Percentiles rank a stretch among this genome's conserved stretches.
Conservation (phyloP, 2,113 vertebrate species). For the Triplophysa rosa region DNA sequence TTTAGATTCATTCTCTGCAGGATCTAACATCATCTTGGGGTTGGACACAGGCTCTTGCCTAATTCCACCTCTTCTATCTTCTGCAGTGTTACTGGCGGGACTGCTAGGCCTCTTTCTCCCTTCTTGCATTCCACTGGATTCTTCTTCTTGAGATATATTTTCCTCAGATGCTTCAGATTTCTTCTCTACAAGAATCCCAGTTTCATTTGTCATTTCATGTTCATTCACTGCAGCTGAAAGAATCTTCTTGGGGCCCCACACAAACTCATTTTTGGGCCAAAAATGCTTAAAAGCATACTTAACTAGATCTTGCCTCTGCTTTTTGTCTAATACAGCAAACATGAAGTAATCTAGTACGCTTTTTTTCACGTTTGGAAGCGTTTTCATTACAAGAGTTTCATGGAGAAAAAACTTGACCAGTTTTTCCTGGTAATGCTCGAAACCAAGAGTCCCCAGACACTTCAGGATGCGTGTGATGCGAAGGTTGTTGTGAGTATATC, state of each 20-base stretch:
- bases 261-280: constrained; percentile 68
- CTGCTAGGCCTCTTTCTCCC: too few species aligned
- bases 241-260: constrained; percentile 82
- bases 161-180: too few species aligned
- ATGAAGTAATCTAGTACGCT: constrained; percentile 91
- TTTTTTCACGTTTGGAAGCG: constrained; percentile 73
- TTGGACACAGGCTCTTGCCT: too few species aligned
- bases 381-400: constrained; percentile 74
- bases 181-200: too few species aligned
- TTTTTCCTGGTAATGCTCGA: constrained; percentile 79
- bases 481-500: constrained; percentile 86
- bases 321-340: constrained; percentile 79
- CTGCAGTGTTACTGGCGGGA: too few species aligned
- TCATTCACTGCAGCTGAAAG: constrained; percentile 54
- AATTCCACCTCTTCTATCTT: too few species aligned
- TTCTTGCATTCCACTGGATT: too few species aligned
- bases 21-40: background rate
- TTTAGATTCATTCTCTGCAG: background rate
- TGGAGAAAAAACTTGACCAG: constrained; percentile 88
- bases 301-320: constrained; percentile 73
- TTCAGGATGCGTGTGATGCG: constrained; percentile 93
- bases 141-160: too few species aligned
- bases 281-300: constrained; percentile 80
- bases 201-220: background rate
- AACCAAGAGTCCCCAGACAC: constrained; percentile 88